Base-by-base conservation (phyloP, 1,140 invertebrate species). In the Orussus abietinus region DNA sequence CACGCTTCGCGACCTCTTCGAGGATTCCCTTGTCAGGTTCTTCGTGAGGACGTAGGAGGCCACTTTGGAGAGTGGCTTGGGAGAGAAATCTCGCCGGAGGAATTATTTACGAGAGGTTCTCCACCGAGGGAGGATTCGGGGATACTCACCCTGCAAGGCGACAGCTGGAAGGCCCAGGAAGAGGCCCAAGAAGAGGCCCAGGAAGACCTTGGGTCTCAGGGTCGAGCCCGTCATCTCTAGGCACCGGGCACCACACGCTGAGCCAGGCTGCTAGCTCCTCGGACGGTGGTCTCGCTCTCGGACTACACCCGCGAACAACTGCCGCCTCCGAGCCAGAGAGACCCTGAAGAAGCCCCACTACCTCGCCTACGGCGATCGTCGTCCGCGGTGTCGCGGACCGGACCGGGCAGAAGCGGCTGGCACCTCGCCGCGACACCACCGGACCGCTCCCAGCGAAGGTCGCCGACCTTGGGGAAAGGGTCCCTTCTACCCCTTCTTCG, bases 151-250 rank as follows among this genome's bases (percentile, higher is more conserved):
- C 47, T 67, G 67, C 59, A 72, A 68, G 60, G 64, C 48, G 41
- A 62, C 49, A 53, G 62, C 61, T 63, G 69, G 57, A 57, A 72
- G 53, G 53, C 57, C 51, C 40, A 72, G 46, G 45, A 70, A 58
- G 56, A 74, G 64, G 60, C 65, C 65, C 60, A 72, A 45, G 45
- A 70, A 58, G 56, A 74, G 64, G 60, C 65, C 65, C 60, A 64
- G 54, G 47, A 65, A 43, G 42, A 63, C 52, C 56, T 61, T 59
- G 65, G 66, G 57, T 64, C 69, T 69, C 62, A 59, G 53, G 47
- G 62, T 57, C 59, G 68, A 68, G 63, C 62, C 66, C 68, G 61
- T 71, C 71, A 74, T 74, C 54, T 57, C 57, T 64, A 58, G 63
- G 55, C 59, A 64, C 61, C 61, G 59, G 49, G 53, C 63, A 64